Base-by-base conservation (phyloP, 2,113 vertebrate genomes). In the Lamprotornis superbus region DNA sequence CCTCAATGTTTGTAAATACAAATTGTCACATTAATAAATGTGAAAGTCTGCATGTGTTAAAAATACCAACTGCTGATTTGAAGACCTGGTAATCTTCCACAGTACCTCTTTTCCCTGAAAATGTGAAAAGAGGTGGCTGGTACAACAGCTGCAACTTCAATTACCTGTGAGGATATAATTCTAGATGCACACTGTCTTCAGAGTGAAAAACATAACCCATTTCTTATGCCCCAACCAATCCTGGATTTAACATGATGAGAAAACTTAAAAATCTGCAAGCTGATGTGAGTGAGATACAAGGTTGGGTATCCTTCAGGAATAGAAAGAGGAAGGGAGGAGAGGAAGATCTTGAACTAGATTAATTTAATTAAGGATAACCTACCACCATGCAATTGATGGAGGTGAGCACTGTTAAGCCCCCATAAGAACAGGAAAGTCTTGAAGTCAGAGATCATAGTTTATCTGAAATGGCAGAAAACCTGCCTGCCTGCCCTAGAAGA, bases 331-430 rank as follows among this genome's bases (percentile, higher is more conserved):
- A 60, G 35, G 47, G 56, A 89, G 42, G 37, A 90, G 19, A 23
- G 21, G 14, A 78, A 68, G 47, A 89, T 40, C 28, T 25, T 71
- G 15, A 87, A 44, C 28, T 40, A 71, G 55, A 68, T 76, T 75
- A 78, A 81, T 90, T 55, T 96, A 90, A 94, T 92, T 84, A 89
- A 50, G n/a, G 71, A 81, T 63, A 89, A 94, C 27, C 39, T 5
- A 3, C 22, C 64, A 71, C 57, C 11, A 18, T 17, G 61, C 28
- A 68, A 50, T 33, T 88, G 70, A 76, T 68, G 46, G 30, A 94
- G 27, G 40, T 63, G 24, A 84, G 39, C 40, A 85, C 52, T 69
- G 86, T 57, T 53, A 76, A 87, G 31, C 14, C 53, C 25, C 23
- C 1, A 0, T 17, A 37, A 93, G 59, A 91, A 93, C 56, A 68